phyloP scores from a whole-genome alignment of 2,113 vertebrate species.

The Onychostruthus taczanowskii region DNA sequence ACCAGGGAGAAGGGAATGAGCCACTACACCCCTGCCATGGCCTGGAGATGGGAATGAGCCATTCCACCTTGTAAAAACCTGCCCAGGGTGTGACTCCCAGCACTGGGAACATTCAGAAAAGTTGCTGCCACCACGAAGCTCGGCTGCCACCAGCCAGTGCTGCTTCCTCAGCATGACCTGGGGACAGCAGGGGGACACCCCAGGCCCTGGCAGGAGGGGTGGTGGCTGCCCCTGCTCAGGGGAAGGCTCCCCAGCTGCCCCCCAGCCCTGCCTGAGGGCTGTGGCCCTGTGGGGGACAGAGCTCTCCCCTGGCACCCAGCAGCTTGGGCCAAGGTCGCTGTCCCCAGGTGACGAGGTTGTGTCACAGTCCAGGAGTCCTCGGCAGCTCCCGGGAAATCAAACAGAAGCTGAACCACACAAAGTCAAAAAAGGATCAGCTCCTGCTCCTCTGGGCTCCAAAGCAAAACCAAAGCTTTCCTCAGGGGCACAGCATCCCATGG shows the following conservation, averaged over 20 bases:
- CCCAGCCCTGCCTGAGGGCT: neutral
- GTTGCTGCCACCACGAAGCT: neutral
- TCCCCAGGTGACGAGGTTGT: neutral
- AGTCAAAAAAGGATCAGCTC: fast-evolving
- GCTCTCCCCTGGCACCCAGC: neutral
- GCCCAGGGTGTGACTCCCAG: neutral
- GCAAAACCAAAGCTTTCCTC: neutral
- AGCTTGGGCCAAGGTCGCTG: neutral
- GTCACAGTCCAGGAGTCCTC: neutral
- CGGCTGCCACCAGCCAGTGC: fast-evolving
- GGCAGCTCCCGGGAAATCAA: neutral
- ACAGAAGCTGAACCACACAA: neutral
- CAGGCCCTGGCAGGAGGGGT: neutral
- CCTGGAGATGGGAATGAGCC: neutral
- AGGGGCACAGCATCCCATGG: neutral
- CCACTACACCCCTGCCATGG: fast-evolving
- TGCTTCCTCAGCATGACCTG: neutral
- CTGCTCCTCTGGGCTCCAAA: neutral
- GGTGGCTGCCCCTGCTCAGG: neutral
- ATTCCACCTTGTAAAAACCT: neutral
- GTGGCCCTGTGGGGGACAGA: neutral
- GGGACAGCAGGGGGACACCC: neutral
- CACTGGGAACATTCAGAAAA: neutral
- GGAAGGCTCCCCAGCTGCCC: neutral
- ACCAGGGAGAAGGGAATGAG: neutral